Percentiles rank a stretch among this genome's conserved stretches.
phyloP scores from a whole-genome alignment of 2,888 invertebrate genomes.

The Empis livida region DNA sequence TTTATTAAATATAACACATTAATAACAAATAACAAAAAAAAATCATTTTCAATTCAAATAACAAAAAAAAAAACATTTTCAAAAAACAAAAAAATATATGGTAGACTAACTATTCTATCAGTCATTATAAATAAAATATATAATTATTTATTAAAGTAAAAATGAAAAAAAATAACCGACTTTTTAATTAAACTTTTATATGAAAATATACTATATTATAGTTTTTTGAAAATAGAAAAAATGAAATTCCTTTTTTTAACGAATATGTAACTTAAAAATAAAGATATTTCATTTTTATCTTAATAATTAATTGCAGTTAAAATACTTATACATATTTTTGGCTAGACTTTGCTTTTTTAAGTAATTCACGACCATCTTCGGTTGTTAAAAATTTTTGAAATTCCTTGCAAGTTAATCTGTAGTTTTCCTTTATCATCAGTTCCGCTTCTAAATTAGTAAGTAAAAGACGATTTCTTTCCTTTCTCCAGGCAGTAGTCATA shows the following conservation, averaged over 20 bases:
- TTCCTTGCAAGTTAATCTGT: not conserved
- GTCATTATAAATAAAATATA: not conserved
- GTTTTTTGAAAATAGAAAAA: not conserved
- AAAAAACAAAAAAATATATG: not conserved
- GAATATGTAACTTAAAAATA: not conserved
- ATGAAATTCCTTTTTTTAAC: not conserved
- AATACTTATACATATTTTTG: not conserved
- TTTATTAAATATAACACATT: not conserved
- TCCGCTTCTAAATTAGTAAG: not conserved
- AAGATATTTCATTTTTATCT: not conserved
- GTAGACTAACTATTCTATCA: not conserved
- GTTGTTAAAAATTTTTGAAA: not conserved
- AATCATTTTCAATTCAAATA: not conserved
- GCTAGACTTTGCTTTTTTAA: not conserved
- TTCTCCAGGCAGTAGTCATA: not conserved
- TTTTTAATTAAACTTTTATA: not conserved
- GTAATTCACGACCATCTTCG: not conserved
- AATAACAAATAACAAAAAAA: not conserved
- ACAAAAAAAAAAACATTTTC: not conserved
- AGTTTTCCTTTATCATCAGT: not conserved
- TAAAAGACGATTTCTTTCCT: not conserved
- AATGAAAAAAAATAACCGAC: not conserved
- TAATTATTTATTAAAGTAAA: not conserved
- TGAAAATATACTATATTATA: not conserved
- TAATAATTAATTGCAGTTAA: not conserved